These are phyloP conservation scores for Lasioglossum figueresi DNA, from an alignment of 2,888 invertebrate genomes.

Conservation along the genomic window DNA sequence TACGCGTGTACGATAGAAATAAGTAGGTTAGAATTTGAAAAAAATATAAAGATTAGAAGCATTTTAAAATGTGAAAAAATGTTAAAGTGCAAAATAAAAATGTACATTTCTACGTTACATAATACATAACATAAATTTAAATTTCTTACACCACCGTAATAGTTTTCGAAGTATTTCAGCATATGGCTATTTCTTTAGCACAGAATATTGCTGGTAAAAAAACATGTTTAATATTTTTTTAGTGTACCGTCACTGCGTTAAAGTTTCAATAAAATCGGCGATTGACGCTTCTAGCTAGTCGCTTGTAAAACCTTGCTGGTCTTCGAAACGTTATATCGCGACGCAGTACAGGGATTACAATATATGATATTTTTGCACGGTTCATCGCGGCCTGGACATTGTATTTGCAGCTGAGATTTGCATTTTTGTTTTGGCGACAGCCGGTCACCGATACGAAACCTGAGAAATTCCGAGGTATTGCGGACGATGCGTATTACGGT, in stretches of 20 bases:
- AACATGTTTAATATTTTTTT: neutral
- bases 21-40: too few relatives aligned
- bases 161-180: too few relatives aligned
- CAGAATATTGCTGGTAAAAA: neutral
- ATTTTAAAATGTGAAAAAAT: too few relatives aligned
- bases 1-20: too few relatives aligned
- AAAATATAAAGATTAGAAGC: too few relatives aligned
- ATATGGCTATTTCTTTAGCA: neutral
- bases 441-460: neutral
- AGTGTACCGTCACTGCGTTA: neutral
- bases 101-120: too few relatives aligned
- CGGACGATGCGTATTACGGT: neutral
- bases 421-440: neutral
- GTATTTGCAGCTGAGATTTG: neutral
- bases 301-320: neutral
- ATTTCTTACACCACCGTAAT: too few relatives aligned
- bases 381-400: neutral
- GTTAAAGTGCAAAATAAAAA: too few relatives aligned
- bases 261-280: neutral
- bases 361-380: neutral
- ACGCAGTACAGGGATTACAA: neutral
- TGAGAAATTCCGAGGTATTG: neutral
- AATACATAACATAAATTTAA: too few relatives aligned
- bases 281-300: neutral
- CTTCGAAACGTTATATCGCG: neutral